Base-by-base conservation (phyloP, 2,113 vertebrate genomes). In the Odocoileus hemionus region DNA sequence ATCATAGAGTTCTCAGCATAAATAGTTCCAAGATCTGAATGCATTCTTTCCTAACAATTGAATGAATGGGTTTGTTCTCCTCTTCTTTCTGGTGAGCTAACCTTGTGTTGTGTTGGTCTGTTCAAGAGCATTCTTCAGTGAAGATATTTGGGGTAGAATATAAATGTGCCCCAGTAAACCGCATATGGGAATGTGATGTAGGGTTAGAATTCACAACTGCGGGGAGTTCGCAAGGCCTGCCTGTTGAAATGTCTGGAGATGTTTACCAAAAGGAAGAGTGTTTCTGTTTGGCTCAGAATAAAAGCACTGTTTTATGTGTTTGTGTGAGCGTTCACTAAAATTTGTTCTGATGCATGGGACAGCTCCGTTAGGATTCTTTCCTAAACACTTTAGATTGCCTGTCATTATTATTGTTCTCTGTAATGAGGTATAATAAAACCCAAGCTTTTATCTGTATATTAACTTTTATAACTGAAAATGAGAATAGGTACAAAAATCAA, bases 31-130 rank as follows among this genome's bases (percentile, higher is more conserved):
- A 91, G 95, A 93, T 93, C 95, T 97, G 97, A 98, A 97, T 96
- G 97, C 97, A 97, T 98, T 98, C 95, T 97, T 97, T 79, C 89
- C 91, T 70, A 87, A 98, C 97, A 97, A 97, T 96, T 58, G 97
- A 97, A 91, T 95, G 86, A 97, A 97, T 97, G 86, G 97, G 89
- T 86, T 92, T 84, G 82, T 30, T 54, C 96, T 52, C 58, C 54
- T 28, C 85, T 70, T 86, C 95, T 97, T 88, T 97, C 93, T 89
- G 74, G 80, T 74, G 57, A 90, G 96, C 97, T 96, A 96, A 97
- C 89, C 87, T 91, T 92, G 95, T 39, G 89, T 78, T 25, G 64
- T 58, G 70, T 36, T 47, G 57, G 28, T 19, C 82, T 17, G n/a
- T 74, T 97, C 91, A 90, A 54, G 78, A 86, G 95, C 96, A 95